Conservation (phyloP, 2,797 vertebrate species). For the Merluccius polli region DNA sequence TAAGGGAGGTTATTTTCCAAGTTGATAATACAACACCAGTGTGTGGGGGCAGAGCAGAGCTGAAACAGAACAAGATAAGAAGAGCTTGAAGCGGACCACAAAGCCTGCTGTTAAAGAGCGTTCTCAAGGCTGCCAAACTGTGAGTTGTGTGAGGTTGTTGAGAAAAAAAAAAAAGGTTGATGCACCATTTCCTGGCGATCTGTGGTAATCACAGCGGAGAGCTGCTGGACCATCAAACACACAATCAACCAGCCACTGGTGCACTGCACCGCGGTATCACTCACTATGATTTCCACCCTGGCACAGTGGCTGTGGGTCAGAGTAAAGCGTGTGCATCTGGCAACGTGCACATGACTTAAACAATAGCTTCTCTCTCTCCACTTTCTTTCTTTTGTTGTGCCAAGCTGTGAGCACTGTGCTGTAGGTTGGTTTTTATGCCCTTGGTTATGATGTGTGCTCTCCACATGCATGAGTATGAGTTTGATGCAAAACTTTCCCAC, state of each 20-base stretch:
- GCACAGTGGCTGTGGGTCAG: slow-evolving; percentile 36
- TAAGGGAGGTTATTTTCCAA: background rate
- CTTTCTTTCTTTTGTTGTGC: slow-evolving; percentile 29
- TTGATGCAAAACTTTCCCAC: slow-evolving; percentile 52
- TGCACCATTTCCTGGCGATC: slow-evolving; percentile 59
- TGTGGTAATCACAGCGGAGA: slow-evolving; percentile 58
- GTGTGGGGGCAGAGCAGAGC: background rate
- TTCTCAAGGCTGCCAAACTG: slow-evolving; percentile 2
- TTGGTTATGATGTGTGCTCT: slow-evolving; percentile 31
- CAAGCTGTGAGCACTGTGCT: slow-evolving; percentile 28
- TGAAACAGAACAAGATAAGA: background rate
- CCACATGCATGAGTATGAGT: slow-evolving; percentile 28
- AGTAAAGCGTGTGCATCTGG: slow-evolving; percentile 23
- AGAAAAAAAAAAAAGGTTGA: slow-evolving; percentile 42
- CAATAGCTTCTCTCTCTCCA: slow-evolving; percentile 4
- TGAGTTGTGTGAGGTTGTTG: slow-evolving; percentile 43
- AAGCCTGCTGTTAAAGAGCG: background rate
- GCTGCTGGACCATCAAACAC: slow-evolving; percentile 73
- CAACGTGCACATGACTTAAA: too few species aligned
- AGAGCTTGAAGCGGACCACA: background rate
- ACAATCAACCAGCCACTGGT: slow-evolving; percentile 50
- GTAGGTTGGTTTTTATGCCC: slow-evolving; percentile 27
- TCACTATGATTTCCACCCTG: slow-evolving; percentile 51
- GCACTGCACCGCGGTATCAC: slow-evolving; percentile 23
- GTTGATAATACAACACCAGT: background rate